Evolutionary conservation across 2,797 vertebrate species (phyloP), one percentile per base, ranked within the genome.

Genomic region (Acanthurus tractus): DNA sequence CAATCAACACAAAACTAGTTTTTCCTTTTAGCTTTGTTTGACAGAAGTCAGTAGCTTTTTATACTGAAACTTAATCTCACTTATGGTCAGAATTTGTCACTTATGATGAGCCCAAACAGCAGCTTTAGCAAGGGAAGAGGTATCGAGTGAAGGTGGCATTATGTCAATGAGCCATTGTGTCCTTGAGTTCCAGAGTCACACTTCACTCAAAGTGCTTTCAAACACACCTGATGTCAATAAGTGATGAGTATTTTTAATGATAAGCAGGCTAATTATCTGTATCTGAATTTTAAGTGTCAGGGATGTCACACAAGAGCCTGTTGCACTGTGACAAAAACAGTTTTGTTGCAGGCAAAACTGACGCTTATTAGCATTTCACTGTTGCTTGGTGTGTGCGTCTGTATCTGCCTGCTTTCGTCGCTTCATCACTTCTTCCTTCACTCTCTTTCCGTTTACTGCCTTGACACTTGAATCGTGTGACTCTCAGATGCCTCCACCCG

Each of bases 401-500:
- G 15, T 73, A 20, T 40, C 3, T 52, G 34, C 40, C 15, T 45
- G 25, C 25, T 18, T 42, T 2, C 15, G 1, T 38, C 20, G 34
- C 17, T 70, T 20, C 62, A 38, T 70, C 15, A 18, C 56, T 18
- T 20, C 18, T 14, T 4, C 12, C n/a, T 63, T 44, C 34, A 14
- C 3, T 29, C 29, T 48, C 52, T 63, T 50, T 66, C 48, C 48
- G 6, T 63, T 58, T 67, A 61, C 77, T 76, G 40, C 74, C 17
- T 22, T 36, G 52, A 38, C 46, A n/a, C 61, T 68, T 46, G 18
- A 8, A 2, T 82, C 0, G 1, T 61, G 3, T 61, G 55, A 79
- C 69, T 78, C 50, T 75, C 70, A 62, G 36, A 78, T 76, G 59
- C 67, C 76, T 75, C 53, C 56, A 64, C 29, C 77, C 9, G 1